Evolutionary conservation across 2,888 invertebrate genomes (phyloP).

Genomic region (Ceraclea dissimilis): DNA sequence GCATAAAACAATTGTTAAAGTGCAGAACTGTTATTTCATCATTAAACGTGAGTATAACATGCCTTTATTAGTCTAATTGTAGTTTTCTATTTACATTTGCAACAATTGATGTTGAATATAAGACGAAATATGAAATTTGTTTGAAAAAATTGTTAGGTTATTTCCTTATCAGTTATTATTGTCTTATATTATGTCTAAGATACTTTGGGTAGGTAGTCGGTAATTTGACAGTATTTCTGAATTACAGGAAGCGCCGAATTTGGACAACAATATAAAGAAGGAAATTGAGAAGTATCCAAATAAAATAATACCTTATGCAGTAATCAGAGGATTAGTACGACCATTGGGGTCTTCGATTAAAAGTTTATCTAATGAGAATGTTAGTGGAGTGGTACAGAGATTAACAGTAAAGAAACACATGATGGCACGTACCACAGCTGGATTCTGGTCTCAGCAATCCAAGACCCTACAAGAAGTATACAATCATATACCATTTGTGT

Average conservation of each 20-base stretch:
- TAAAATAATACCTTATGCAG: conserved; percentile 64
- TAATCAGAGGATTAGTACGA: conserved; percentile 66
- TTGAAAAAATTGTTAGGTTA: too few species aligned
- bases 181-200: too few species aligned
- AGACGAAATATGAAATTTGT: too few species aligned
- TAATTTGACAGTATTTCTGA: too few species aligned
- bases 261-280: conserved; percentile 57
- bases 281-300: conserved; percentile 56
- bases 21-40: conserved; percentile 64
- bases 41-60: conserved; percentile 52
- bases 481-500: conserved; percentile 73
- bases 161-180: too few species aligned
- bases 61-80: too few species aligned
- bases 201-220: too few species aligned
- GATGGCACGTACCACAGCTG: conserved; percentile 73
- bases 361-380: conserved; percentile 63
- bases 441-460: conserved; percentile 80
- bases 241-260: conserved; percentile 59
- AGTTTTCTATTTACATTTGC: too few species aligned
- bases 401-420: conserved; percentile 77
- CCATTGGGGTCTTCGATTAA: conserved; percentile 68
- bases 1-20: conserved; percentile 65
- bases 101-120: too few species aligned
- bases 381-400: conserved; percentile 73
- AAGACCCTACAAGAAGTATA: conserved; percentile 70